A percentile compares a stretch with the other conserved stretches of the same genome.
Evolutionary conservation across 37 sponge, comb jelly and placozoan genomes (phyloP).

Genomic region (Theonella swinhoei): DNA sequence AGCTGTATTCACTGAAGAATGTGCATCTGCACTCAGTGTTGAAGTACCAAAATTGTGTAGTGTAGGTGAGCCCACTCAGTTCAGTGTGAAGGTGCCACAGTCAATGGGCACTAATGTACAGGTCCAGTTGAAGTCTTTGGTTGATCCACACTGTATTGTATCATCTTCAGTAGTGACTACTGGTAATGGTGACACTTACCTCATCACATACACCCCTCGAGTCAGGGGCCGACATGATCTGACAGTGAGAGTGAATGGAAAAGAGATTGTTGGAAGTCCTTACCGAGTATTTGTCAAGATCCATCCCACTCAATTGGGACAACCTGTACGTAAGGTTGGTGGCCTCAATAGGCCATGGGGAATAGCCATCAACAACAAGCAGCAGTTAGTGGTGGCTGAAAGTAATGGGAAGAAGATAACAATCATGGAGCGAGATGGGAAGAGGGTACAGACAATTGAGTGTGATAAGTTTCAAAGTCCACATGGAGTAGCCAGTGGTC

Average conservation of each 20-base stretch:
- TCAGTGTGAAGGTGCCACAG: too few relatives aligned
- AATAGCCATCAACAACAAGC: slow-evolving; percentile 8
- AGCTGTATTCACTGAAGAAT: neutral
- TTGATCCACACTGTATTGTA: neutral
- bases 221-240: slow-evolving; percentile 23
- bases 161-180: neutral
- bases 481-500: slow-evolving; percentile 7
- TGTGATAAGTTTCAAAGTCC: neutral
- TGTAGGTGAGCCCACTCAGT: slow-evolving; percentile 6
- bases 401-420: neutral
- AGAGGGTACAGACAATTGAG: neutral
- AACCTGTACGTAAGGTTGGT: slow-evolving; percentile 7
- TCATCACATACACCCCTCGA: slow-evolving; percentile 12
- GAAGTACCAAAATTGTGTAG: neutral
- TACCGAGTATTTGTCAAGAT: slow-evolving; percentile 22
- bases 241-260: slow-evolving; percentile 11
- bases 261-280: slow-evolving; percentile 16
- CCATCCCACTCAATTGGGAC: slow-evolving; percentile 24
- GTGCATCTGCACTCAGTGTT: neutral
- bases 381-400: slow-evolving; percentile 12
- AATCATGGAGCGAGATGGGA: slow-evolving; percentile 13
- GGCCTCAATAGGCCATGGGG: neutral
- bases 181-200: neutral
- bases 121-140: neutral
- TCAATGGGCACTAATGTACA: neutral